Base-by-base conservation (phyloP, 2,888 invertebrate genomes). In the Cabera pusaria region DNA sequence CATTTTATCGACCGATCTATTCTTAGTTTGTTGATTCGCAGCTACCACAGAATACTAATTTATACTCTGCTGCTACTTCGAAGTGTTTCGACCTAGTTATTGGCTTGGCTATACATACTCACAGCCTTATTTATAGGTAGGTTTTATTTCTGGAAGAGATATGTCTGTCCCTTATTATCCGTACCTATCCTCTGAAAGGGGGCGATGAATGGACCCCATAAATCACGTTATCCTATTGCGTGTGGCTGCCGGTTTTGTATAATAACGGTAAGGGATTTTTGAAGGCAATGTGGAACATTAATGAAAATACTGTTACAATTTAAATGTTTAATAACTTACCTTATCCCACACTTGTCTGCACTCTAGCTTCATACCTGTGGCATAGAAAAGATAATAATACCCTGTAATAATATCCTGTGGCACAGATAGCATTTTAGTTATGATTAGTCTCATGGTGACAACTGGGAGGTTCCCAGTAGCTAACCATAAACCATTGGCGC, bases 1-100 rank as follows among this genome's bases (percentile, higher is more conserved):
- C 20, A 18, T 28, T 29, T 18, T n/a, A 29, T 41, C 16, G 34
- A 40, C 25, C 34, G 11, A 18, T 35, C 37, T 40, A 43, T 44
- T 39, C 32, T 29, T 34, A 19, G 21, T 10, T 21, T 39, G 28
- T 34, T 31, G 29, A 27, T 44, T 36, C 26, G 31, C n/a, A n/a
- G n/a, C n/a, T n/a, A n/a, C n/a, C n/a, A n/a, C n/a, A n/a, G n/a
- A n/a, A n/a, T n/a, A n/a, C n/a, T n/a, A n/a, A n/a, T n/a, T n/a
- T n/a, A n/a, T n/a, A n/a, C n/a, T n/a, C n/a, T n/a, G n/a, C 31
- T 31, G 16, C 29, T 22, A 35, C 8, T 32, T 38, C 35, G 36
- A 32, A 42, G 41, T 36, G 36, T 35, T 42, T 44, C 49, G 49
- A 46, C 49, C 49, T 40, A 49, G 25, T 42, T 46, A 14, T 28